Evolutionary conservation across 2,888 invertebrate species (phyloP), one percentile per base, ranked within the genome.

Genomic region (Oligia fasciuncula): DNA sequence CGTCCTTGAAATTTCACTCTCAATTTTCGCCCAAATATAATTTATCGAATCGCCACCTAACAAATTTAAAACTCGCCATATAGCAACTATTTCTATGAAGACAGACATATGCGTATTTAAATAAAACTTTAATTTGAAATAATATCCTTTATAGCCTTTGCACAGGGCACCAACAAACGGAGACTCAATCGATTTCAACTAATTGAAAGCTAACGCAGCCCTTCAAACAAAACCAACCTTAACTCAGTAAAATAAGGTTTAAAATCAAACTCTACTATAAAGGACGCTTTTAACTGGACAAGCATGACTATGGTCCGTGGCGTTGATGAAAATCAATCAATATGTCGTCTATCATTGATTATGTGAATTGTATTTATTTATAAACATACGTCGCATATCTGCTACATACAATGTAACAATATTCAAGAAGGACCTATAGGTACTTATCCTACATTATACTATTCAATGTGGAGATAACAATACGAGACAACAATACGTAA

Each of bases 311-410:
- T 62, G 29, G 65, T 69, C 63, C 77, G 62, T 66, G 70, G 72
- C 19, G 80, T 57, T 83, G 76, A 89, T 87, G 79, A 80, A 67
- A 80, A 87, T 81, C 88, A 86, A 89, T 89, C 80, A 80, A 82
- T 85, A 67, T 46, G 40, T 72, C 79, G 70, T 73, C 57, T 13
- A 80, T 77, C 62, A 77, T 82, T 85, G 73, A 85, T 65, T 76
- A 76, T 11, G 73, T 80, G 80, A 67, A 70, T 73, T 68, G 49
- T 73, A 62, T 86, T 81, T 70, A 65, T 79, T 81, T 60, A 79
- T 67, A 75, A 51, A 74, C 57, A n/a, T 0, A 17, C 13, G 14
- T 35, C 43, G 46, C 35, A 29, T 46, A 46, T 60, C 40, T 62
- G 29, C 9, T 54, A 71, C 40, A 40, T 40, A 40, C 66, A 67